Evolutionary conservation across 2,113 vertebrate genomes (phyloP), one percentile per base, ranked within the genome.

Genomic region (Gavia stellata): DNA sequence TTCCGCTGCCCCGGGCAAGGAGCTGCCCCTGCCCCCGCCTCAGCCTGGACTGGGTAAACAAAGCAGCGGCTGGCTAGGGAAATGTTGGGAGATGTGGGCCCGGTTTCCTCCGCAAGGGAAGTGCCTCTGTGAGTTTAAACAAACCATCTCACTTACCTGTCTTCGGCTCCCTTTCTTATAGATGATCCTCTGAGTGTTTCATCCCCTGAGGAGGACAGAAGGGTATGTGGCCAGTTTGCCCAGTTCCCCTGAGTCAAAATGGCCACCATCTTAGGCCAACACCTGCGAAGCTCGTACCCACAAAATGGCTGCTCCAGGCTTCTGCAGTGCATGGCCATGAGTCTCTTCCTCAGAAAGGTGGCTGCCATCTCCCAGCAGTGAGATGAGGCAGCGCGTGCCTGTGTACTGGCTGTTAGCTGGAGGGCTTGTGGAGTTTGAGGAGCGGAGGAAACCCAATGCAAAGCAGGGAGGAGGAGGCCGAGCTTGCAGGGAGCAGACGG

Each of bases 271-370:
- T 52, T 33, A 26, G 44, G 42, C 55, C 55, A n/a, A 8, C 8
- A 12, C 47, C 24, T 31, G 66, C 49, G 59, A 58, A 17, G 17
- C 49, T 29, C 52, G 17, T 33, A 14, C 31, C 9, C 44, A 47
- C 62, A 36, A 75, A 74, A 70, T 62, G 59, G 42, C 47, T 0
- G 1, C 47, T 61, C 2, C 44, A 17, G 23, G 2, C 17, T 10
- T 42, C 58, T 12, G 36, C 59, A 19, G 40, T 0, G 3, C 12
- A 1, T 3, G 68, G 62, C n/a, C 0, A 0, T 5, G 29, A 21
- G 53, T 25, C 33, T 33, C 7, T 17, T 44, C 8, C 58, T 31
- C 36, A 5, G 21, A 28, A 10, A 49, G 15, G n/a, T 50, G 52
- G 40, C 63, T 1, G 1, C 55, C 4, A 0, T 38, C 38, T 52